Percentiles rank a stretch among this genome's conserved stretches.
Evolutionary conservation across 2,113 vertebrate species (phyloP).

Genomic region (Lycocorax pyrrhopterus): DNA sequence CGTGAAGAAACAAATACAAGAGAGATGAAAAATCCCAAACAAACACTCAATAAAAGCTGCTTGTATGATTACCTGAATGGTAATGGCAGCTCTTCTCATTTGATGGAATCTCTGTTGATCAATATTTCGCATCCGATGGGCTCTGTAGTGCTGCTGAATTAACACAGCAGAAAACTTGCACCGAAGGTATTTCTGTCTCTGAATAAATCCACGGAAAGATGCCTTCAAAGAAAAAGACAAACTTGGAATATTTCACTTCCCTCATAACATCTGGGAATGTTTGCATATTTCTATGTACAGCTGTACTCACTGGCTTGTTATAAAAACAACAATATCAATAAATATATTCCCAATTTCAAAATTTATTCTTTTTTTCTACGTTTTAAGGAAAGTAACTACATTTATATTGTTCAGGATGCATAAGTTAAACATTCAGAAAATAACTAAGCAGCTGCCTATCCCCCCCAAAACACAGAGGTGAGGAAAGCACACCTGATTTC

Average conservation of each 20-base stretch:
- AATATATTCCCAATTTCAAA: background rate
- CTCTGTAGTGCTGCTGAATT: constrained; percentile 66
- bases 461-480: background rate
- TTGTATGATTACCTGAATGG: constrained; percentile 60
- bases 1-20: background rate
- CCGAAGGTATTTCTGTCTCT: constrained; percentile 50
- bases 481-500: background rate
- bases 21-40: background rate
- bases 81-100: constrained; percentile 45
- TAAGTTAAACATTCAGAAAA: background rate
- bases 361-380: background rate
- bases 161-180: constrained; percentile 24
- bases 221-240: constrained; percentile 40
- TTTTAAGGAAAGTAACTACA: background rate
- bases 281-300: background rate
- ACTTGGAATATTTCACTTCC: background rate
- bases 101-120: constrained; percentile 43
- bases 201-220: constrained; percentile 55
- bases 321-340: background rate
- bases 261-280: background rate
- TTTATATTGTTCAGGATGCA: background rate
- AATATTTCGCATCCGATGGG: constrained; percentile 17
- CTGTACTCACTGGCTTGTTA: background rate
- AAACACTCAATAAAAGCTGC: background rate
- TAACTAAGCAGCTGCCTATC: background rate